A percentile compares a stretch with the other conserved stretches of the same genome.
Evolutionary conservation across 2,113 vertebrate genomes (phyloP).

Genomic region (zebrafish (Danio rerio)): DNA sequence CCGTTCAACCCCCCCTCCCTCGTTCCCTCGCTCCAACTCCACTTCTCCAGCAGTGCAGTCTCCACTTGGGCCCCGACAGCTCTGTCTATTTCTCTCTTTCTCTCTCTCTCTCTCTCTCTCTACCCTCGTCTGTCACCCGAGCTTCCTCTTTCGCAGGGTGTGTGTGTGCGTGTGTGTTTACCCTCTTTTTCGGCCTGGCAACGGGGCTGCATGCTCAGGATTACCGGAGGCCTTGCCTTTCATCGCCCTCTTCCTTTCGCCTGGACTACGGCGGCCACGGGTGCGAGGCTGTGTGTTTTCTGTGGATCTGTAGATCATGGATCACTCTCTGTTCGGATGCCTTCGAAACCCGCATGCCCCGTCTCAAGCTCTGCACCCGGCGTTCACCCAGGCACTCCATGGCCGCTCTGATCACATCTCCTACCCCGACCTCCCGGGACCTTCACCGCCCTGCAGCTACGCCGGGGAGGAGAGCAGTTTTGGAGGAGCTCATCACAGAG

Average conservation of each 20-base stretch:
- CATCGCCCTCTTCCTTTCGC: conserved; percentile 60
- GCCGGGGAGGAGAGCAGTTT: conserved; percentile 85
- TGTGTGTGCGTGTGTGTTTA: conserved; percentile 78
- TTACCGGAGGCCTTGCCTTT: conserved; percentile 72
- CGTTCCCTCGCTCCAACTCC: conserved; percentile 81
- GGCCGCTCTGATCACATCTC: conserved; percentile 88
- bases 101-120: conserved; percentile 64
- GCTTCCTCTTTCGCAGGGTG: conserved; percentile 75
- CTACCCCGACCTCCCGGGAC: conserved; percentile 85
- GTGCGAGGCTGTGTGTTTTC: conserved; percentile 46
- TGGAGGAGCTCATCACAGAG: conserved; percentile 78
- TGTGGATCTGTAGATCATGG: conserved; percentile 78
- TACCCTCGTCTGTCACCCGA: conserved; percentile 75
- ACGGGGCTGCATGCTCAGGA: conserved; percentile 76
- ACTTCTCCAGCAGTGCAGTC: conserved; percentile 82
- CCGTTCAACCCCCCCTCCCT: conserved; percentile 72
- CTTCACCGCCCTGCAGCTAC: conserved; percentile 85
- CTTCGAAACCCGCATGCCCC: conserved; percentile 88
- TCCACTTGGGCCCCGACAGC: conserved; percentile 68
- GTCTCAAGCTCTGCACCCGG: conserved; percentile 86
- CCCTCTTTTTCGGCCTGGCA: conserved; percentile 75
- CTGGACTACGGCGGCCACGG: conserved; percentile 67
- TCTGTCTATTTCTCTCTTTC: conserved; percentile 62
- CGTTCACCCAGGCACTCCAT: conserved; percentile 83
- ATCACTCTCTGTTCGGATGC: conserved; percentile 94